phyloP scores from a whole-genome alignment of 2,797 vertebrate genomes.

The Phoebastria nigripes region DNA sequence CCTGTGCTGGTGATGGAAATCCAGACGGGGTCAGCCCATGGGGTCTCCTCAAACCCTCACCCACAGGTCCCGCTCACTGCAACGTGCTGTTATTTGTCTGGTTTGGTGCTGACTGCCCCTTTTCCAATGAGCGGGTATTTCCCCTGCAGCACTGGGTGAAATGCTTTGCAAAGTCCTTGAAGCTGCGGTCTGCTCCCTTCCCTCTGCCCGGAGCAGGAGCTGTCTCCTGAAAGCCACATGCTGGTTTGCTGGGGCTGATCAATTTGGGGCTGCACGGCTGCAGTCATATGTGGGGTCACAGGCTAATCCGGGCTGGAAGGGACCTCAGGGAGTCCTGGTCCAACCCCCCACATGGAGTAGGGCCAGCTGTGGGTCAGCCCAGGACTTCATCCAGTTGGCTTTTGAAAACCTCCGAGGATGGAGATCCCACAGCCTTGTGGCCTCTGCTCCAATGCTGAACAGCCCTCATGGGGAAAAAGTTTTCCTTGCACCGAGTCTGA shows the following conservation, averaged over 20 bases:
- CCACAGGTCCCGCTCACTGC: neutral
- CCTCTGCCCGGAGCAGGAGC: neutral
- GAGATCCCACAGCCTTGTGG: neutral
- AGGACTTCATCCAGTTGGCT: neutral
- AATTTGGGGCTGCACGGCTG: neutral
- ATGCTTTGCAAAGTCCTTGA: neutral
- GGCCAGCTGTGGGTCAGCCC: neutral
- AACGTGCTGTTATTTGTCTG: neutral
- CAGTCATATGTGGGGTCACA: neutral
- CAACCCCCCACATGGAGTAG: accelerated
- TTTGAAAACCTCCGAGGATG: neutral
- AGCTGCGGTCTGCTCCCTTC: neutral
- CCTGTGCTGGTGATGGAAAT: neutral
- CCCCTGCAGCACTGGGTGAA: neutral
- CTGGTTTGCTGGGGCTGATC: neutral
- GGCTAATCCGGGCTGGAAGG: neutral
- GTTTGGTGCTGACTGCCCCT: neutral
- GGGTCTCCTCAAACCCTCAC: neutral
- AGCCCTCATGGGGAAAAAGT: neutral
- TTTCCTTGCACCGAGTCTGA: neutral
- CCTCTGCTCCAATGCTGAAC: neutral
- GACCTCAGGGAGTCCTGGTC: neutral
- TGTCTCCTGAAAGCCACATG: accelerated
- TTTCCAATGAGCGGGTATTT: accelerated
- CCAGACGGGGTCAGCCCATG: neutral